These are phyloP conservation scores for Eupithecia centaureata DNA, from an alignment of 2,888 invertebrate genomes.

Conservation along the genomic window DNA sequence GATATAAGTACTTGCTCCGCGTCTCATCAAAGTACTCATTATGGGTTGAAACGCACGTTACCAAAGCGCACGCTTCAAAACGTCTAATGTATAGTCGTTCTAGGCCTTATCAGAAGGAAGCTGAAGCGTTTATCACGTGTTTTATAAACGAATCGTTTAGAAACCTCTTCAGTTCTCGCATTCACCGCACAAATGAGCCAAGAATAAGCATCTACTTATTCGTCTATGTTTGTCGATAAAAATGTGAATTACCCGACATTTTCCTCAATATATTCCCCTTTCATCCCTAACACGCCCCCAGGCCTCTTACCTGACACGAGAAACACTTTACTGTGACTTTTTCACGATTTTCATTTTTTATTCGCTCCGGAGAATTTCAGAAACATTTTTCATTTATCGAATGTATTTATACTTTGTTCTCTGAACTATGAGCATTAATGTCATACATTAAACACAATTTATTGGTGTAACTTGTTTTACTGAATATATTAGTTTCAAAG, in stretches of 20 bases:
- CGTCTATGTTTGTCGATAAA: neutral
- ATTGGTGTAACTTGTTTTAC: neutral
- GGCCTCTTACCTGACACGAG: constrained; percentile 17
- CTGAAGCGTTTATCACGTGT: neutral
- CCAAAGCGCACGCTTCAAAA: neutral
- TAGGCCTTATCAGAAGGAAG: neutral
- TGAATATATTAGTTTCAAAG: neutral
- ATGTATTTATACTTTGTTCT: constrained; percentile 16
- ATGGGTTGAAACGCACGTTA: neutral
- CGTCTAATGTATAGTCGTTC: neutral
- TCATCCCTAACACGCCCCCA: constrained; percentile 19
- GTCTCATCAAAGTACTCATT: neutral
- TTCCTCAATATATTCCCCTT: neutral
- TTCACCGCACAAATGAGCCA: neutral
- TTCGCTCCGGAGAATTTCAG: constrained; percentile 46
- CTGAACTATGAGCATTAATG: constrained; percentile 10
- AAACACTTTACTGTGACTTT: constrained; percentile 46
- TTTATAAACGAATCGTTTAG: neutral
- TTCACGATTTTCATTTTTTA: constrained; percentile 58
- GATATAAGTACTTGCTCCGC: no score
- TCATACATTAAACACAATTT: neutral
- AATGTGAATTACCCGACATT: neutral
- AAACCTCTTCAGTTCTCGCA: neutral
- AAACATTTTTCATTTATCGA: constrained; percentile 54
- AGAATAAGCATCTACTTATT: neutral